Percentiles rank a stretch among this genome's conserved stretches.
Evolutionary conservation across 2,797 vertebrate species (phyloP).

Genomic region (Rhincodon typus): DNA sequence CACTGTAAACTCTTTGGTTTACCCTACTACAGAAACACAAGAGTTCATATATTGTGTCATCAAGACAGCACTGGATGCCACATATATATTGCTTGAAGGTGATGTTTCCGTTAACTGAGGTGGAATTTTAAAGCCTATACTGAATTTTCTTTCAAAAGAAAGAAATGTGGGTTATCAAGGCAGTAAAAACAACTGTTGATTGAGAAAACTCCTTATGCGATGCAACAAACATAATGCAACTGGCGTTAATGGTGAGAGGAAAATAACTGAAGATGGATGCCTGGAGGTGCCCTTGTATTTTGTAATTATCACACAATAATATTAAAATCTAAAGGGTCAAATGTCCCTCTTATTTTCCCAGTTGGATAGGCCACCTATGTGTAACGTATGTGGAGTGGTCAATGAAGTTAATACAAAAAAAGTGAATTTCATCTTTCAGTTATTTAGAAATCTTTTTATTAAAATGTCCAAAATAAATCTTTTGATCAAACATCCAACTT

Average conservation of each 20-base stretch:
- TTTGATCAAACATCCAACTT: conserved; percentile 13
- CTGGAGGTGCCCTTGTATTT: conserved; percentile 29
- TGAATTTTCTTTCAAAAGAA: conserved; percentile 8
- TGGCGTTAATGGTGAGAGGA: conserved; percentile 20
- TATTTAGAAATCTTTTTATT: conserved; percentile 24
- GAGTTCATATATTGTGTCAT: background rate
- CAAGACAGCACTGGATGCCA: background rate
- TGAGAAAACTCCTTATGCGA: conserved; percentile 22
- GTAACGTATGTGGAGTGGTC: conserved; percentile 24
- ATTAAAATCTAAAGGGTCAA: conserved; percentile 19
- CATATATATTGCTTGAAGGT: background rate
- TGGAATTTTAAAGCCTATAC: background rate
- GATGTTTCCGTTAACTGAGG: background rate
- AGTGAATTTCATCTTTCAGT: conserved; percentile 16
- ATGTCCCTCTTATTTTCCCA: conserved; percentile 24
- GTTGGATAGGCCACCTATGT: conserved; percentile 38
- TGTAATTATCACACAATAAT: background rate
- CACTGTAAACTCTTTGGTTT: background rate
- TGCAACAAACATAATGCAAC: conserved; percentile 24
- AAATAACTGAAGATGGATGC: conserved; percentile 32
- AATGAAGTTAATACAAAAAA: conserved; percentile 29
- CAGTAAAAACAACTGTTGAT: conserved; percentile 5
- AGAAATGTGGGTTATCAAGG: background rate
- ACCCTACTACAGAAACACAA: background rate
- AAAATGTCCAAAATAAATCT: background rate